Conservation (phyloP, 1,140 invertebrate species). For the Melipona quadrifasciata region DNA sequence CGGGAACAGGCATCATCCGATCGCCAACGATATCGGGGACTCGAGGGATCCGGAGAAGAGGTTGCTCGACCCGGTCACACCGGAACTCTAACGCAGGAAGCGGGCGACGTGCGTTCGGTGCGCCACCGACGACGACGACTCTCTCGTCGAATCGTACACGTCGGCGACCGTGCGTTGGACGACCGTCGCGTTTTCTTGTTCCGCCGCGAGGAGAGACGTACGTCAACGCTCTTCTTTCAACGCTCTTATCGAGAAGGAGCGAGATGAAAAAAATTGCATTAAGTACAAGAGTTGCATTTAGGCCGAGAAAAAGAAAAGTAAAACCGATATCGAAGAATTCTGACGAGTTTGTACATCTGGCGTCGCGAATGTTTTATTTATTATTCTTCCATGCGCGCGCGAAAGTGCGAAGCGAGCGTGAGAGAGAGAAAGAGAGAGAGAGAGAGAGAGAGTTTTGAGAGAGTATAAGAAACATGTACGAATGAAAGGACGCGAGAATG, state of each 20-base stretch:
- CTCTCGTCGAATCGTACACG: too few relatives aligned
- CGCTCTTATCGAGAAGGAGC: conserved; percentile 62
- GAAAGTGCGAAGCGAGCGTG: neutral
- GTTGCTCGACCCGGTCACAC: conserved; percentile 78
- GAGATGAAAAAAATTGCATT: conserved; percentile 70
- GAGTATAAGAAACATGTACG: neutral
- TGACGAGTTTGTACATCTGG: conserved; percentile 59
- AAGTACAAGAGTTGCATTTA: conserved; percentile 82
- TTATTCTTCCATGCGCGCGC: conserved; percentile 60
- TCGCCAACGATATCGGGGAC: conserved; percentile 73
- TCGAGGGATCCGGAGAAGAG: conserved; percentile 79
- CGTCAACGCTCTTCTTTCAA: neutral
- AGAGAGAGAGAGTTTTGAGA: neutral
- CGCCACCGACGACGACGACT: too few relatives aligned
- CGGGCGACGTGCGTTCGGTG: too few relatives aligned
- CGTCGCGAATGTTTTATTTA: conserved; percentile 67
- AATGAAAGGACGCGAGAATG: neutral
- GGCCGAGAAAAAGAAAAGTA: conserved; percentile 51
- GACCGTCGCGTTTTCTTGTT: too few relatives aligned
- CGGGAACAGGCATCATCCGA: conserved; percentile 78
- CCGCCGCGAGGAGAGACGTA: neutral
- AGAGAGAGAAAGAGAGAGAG: neutral
- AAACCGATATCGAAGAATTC: conserved; percentile 35
- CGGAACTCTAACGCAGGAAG: conserved; percentile 74
- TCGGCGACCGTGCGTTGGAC: too few relatives aligned